Evolutionary conservation across 1,140 invertebrate genomes (phyloP).

Genomic region (Drosophila pseudoobscura): DNA sequence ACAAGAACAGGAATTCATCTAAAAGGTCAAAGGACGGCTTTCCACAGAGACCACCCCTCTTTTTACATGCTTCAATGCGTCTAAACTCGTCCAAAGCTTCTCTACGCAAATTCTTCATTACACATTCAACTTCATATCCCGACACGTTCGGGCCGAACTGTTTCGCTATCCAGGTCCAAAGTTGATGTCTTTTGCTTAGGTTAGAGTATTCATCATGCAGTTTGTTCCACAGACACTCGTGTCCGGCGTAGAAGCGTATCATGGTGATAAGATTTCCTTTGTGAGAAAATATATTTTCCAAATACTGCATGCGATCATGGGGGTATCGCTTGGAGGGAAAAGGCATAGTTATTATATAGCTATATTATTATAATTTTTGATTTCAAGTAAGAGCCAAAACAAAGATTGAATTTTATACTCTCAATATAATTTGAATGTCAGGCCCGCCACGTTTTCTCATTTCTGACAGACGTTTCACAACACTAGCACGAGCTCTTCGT

Average conservation of each 20-base stretch:
- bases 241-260: constrained; percentile 36
- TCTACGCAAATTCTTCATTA: constrained; percentile 2
- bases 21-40: constrained; percentile 15
- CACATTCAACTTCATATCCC: constrained; percentile 10
- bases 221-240: constrained; percentile 40
- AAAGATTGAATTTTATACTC: not conserved
- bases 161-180: constrained; percentile 31
- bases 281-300: constrained; percentile 2
- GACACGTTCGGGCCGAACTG: constrained; percentile 21
- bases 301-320: no score
- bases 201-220: constrained; percentile 24
- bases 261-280: constrained; percentile 28
- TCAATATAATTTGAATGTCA: not conserved
- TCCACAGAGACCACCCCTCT: not conserved
- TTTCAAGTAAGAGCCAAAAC: not conserved
- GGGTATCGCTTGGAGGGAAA: no score
- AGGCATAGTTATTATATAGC: no score
- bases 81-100: constrained; percentile 20
- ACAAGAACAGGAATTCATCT: constrained; percentile 25
- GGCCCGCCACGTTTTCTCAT: constrained; percentile 33
- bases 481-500: constrained; percentile 7
- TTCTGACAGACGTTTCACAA: not conserved
- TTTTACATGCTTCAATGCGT: constrained; percentile 2
- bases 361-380: not conserved
- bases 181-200: not conserved